Evolutionary conservation across 2,888 invertebrate species (phyloP), one percentile per base, ranked within the genome.

Genomic region (Beris morrisii): DNA sequence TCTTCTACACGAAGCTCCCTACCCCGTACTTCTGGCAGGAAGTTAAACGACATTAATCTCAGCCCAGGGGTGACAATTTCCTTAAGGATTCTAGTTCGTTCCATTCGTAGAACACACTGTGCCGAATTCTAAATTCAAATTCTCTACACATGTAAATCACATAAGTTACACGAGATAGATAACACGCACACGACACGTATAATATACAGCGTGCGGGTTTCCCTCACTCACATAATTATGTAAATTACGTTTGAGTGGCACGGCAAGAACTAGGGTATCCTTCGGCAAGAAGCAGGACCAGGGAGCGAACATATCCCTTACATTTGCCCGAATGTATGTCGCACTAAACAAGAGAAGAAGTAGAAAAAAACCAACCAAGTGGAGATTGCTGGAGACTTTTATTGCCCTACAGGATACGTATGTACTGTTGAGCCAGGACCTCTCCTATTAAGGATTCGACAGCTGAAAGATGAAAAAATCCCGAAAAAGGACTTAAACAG

Each of bases 381-480:
- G 57, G 45, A 58, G 45, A 58, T 58, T 58, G 45, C 57, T 58
- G 28, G 30, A 46, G 57, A 58, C 12, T 58, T 58, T 58, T 46
- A 45, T 46, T 58, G 57, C 57, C 45, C 57, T 45, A 30, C 57
- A 58, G 57, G 57, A 58, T 58, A 58, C 45, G 57, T 58, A 45
- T 5, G 7, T 5, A 38, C 38, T 5, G 38, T 5, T 9, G 7
- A 38, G 5, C 38, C 38, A 7, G 9, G 5, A 5, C 5, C 5
- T 5, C 7, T 7, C 9, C 2, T 22, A 22, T 22, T 22, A 22
- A 22, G 22, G 22, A 38, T 38, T 38, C 38, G 38, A 38, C 38
- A 38, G 9, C 38, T 9, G 38, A 38, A 9, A 38, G 38, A 38
- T 7, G 9, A 38, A 38, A 38, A 38, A 38, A 7, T 5, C 38